Percentiles rank a stretch among this genome's conserved stretches.
phyloP scores from a whole-genome alignment of 1,140 invertebrate genomes.

The Eueides isabella region DNA sequence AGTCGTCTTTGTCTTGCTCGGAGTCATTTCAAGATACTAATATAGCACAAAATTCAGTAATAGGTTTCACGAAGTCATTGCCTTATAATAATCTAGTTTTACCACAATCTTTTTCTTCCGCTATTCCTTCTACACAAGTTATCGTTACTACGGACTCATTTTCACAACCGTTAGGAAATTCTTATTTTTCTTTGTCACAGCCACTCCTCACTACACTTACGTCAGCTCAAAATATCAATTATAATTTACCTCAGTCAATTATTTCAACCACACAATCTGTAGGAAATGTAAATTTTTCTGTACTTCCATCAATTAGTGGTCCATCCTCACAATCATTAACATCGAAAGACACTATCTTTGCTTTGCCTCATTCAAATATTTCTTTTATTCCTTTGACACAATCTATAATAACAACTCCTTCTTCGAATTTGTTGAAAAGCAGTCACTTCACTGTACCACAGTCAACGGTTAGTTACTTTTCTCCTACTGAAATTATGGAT shows the following conservation, averaged over 20 bases:
- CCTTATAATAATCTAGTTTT: no score
- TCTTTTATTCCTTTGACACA: background rate
- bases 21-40: background rate
- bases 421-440: background rate
- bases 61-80: no score
- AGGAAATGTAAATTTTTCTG: background rate
- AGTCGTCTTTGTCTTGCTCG: background rate
- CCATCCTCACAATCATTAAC: background rate
- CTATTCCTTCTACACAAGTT: background rate
- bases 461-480: background rate
- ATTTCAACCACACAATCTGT: background rate
- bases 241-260: background rate
- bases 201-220: no score
- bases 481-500: background rate
- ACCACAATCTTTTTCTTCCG: no score
- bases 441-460: background rate
- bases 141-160: background rate
- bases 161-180: background rate
- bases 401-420: background rate
- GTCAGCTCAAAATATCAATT: background rate
- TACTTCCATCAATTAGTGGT: background rate
- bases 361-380: background rate
- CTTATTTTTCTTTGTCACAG: background rate
- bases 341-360: background rate
- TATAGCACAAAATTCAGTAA: background rate